Base-by-base conservation (phyloP, 2,113 vertebrate genomes). In the Gasterosteus aculeatus region DNA sequence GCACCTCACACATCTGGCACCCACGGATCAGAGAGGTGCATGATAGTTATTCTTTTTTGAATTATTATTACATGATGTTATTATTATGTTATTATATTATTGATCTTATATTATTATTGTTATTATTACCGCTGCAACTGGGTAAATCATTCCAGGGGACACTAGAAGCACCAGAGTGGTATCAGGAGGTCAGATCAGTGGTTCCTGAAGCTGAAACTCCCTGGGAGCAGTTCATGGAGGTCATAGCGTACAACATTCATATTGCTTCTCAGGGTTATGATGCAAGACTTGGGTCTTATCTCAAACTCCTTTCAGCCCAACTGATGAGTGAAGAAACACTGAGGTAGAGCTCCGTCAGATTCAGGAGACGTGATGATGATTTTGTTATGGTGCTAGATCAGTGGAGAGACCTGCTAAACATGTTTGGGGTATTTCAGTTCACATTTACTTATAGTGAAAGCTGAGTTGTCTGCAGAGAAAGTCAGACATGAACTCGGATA, bases 1-100 rank as follows among this genome's bases (percentile, higher is more conserved):
- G 97, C 90, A 99, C 97, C 0, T 91, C 95, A 19, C 97, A 99
- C 81, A 85, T 98, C 78, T 99, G 97, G 97, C 95, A 99, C 8
- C 97, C 98, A 49, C 92, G 97, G 47, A 98, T 99, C 19, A 91
- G 95, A 94, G 98, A 99, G 95, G 91, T 91, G 59, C 0, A 0
- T 15, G 9, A 46, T n/a, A 0, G 3, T n/a, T 19, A 41, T 51
- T 38, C 29, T 7, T 38, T 38, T 38, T 38, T 6, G 7, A 38
- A 38, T 38, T 38, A 38, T 38, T 38, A 38, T 38, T 38, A 38
- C 7, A 6, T 38, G 6, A 38, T 38, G 33, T 35, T 35, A 38
- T 38, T 38, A 38, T 7, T 38, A 38, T 38, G 35, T 38, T 4
- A 38, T 6, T 38, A 38, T 38, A 38, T 38, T 38, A 38, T 33